phyloP scores from a whole-genome alignment of 2,797 vertebrate genomes.

The Perdix hodgsoniae region DNA sequence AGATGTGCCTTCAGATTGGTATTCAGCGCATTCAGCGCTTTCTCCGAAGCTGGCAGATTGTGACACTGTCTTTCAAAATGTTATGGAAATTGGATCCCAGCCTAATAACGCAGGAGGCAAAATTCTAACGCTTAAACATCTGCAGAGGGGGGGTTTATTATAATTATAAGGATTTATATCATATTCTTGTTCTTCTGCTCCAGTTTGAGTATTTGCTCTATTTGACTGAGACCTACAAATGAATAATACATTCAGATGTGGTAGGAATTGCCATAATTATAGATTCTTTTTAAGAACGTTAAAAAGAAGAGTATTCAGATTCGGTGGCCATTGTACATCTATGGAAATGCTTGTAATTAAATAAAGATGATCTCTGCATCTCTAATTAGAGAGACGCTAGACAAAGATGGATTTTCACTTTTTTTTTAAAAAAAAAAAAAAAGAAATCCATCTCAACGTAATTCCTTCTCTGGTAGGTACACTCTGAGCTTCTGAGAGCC shows the following conservation, averaged over 20 bases:
- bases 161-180: slow-evolving; percentile 66
- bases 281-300: neutral
- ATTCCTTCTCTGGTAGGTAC: neutral
- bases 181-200: slow-evolving; percentile 14
- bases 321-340: neutral
- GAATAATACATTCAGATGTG: slow-evolving; percentile 45
- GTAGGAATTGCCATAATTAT: slow-evolving; percentile 37
- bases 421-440: neutral
- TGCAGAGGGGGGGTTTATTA: slow-evolving; percentile 27
- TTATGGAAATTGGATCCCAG: slow-evolving; percentile 42
- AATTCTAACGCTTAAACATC: slow-evolving; percentile 49
- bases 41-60: slow-evolving; percentile 12
- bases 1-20: neutral
- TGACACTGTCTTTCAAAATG: slow-evolving; percentile 2
- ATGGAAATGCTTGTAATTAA: slow-evolving; percentile 35
- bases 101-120: slow-evolving; percentile 40
- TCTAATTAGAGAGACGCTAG: neutral
- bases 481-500: neutral
- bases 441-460: neutral
- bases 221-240: slow-evolving; percentile 13
- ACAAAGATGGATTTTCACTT: neutral
- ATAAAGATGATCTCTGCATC: slow-evolving; percentile 49
- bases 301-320: neutral
- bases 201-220: slow-evolving; percentile 38
- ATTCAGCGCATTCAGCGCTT: neutral